Evolutionary conservation across 2,113 vertebrate genomes (phyloP), one percentile per base, ranked within the genome.

Genomic region (Pterocles gutturalis): DNA sequence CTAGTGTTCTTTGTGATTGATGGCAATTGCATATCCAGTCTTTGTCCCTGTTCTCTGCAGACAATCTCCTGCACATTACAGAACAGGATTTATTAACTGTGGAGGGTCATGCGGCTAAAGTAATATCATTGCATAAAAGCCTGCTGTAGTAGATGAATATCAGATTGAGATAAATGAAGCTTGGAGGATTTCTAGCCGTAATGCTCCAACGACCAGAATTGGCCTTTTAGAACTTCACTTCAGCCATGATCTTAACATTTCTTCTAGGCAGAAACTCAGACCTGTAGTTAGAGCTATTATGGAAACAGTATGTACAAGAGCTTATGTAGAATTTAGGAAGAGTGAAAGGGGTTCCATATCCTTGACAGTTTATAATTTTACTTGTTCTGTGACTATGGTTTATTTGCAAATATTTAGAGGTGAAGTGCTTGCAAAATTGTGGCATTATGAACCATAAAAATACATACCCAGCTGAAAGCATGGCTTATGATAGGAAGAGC

Each of bases 31-130:
- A 14, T 31, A 54, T 36, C 87, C 70, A 89, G 66, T 33, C 79
- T 76, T 93, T 90, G 66, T 93, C 58, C 71, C 54, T 72, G 36
- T 31, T 48, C 48, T 87, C 69, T 84, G 92, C 69, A 76, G 85
- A 14, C 64, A 34, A 10, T 66, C 76, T 92, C 79, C 55, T 82
- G 64, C 60, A 81, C 11, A 0, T 87, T 88, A 31, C 55, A 61
- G 88, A 84, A 29, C 21, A 61, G 72, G 65, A 87, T 82, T 94
- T 92, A 96, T 92, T 83, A 90, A 61, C 81, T 79, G 17, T 28
- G 72, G 72, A 90, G 57, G 45, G 57, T 67, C 72, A 31, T 81
- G 76, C 89, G 88, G 62, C 60, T 61, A 21, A 69, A 93, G 49
- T 53, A 85, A n/a, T 58, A 70, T 77, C 48, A 58, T 38, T 58